Conservation (phyloP, 2,888 invertebrate species). For the Tetranychus piercei region DNA sequence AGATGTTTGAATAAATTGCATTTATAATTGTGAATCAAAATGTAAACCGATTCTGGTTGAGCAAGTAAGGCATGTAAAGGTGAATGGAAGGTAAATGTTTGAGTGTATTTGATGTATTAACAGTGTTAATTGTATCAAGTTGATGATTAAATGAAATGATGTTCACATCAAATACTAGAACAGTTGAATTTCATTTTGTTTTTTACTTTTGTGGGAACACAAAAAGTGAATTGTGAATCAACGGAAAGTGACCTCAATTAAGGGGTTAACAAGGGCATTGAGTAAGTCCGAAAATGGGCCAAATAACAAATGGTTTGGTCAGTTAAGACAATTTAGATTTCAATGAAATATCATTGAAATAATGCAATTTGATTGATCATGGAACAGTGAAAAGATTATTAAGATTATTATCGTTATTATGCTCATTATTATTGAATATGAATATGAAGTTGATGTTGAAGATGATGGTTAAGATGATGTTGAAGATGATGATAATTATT, state of each 20-base stretch:
- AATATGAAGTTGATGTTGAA: not conserved
- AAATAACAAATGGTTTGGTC: not conserved
- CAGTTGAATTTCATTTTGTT: not conserved
- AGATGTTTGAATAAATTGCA: no score
- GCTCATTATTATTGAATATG: not conserved
- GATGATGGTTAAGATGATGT: not conserved
- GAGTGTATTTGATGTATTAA: no score
- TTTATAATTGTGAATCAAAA: no score
- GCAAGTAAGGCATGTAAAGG: no score
- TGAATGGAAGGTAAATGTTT: no score
- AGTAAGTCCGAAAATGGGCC: not conserved
- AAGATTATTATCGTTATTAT: not conserved
- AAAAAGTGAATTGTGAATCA: not conserved
- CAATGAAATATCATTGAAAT: not conserved
- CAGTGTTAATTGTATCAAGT: not conserved
- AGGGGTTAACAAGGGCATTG: not conserved
- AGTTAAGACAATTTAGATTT: not conserved
- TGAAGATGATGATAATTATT: not conserved
- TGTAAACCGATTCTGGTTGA: no score
- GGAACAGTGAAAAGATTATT: not conserved
- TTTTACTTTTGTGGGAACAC: not conserved
- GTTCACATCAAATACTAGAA: not conserved
- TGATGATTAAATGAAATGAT: not conserved
- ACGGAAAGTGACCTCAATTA: not conserved
- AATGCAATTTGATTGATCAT: not conserved